These are phyloP conservation scores for Dolichoris vasculosae DNA, from an alignment of 1,140 invertebrate genomes.

Conservation along the genomic window DNA sequence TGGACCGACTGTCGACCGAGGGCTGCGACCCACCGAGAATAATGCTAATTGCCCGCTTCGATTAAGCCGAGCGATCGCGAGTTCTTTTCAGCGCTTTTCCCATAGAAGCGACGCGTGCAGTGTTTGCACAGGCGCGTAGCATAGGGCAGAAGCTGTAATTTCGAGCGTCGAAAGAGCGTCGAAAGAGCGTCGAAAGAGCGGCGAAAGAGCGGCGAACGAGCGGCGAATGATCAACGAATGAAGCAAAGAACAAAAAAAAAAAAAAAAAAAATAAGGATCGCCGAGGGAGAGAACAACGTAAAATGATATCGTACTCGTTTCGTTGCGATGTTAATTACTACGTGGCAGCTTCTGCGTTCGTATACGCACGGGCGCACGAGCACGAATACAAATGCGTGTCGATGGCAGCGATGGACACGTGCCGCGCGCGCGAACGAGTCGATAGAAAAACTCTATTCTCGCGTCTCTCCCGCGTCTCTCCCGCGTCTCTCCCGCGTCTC, in stretches of 20 bases:
- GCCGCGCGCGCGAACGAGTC: neutral
- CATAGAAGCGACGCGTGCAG: neutral
- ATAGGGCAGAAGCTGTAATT: neutral
- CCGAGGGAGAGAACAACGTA: constrained; percentile 41
- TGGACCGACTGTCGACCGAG: too few relatives aligned
- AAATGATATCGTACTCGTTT: constrained; percentile 55
- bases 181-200: too few relatives aligned
- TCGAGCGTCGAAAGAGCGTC: neutral
- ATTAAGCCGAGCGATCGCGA: too few relatives aligned
- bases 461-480: neutral
- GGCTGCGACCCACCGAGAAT: neutral
- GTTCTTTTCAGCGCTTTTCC: neutral
- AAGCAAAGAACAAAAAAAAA: neutral
- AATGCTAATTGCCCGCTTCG: neutral
- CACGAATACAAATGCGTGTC: neutral
- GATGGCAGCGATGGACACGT: neutral
- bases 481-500: neutral
- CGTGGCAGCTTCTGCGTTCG: neutral
- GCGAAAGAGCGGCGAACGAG: neutral
- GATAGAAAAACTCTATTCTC: neutral
- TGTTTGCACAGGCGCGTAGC: neutral
- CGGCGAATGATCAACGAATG: constrained; percentile 1
- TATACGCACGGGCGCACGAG: too few relatives aligned
- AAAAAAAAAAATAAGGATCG: neutral
- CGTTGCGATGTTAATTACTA: constrained; percentile 60